Base-by-base conservation (phyloP, 1,140 invertebrate species). In the Neodiprion pinetum region DNA sequence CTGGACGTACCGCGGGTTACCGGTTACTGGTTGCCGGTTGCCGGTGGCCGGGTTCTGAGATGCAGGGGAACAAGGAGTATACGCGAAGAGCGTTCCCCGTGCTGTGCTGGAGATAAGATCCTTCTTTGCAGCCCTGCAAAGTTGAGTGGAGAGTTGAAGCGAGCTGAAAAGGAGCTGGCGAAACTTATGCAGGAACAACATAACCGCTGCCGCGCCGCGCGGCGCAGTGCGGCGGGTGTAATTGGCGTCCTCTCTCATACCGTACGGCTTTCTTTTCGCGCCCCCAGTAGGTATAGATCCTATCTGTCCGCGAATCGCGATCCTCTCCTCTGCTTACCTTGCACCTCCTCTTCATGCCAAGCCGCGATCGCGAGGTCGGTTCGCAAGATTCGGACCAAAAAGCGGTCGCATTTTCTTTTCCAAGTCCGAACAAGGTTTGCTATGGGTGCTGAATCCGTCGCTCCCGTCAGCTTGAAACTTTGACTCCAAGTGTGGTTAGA, bases 301-400 rank as follows among this genome's bases (percentile, higher is more conserved):
- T 83, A 83, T 83, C 81, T 49, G 50, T 14, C 23, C 28, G 28
- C 75, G 82, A 69, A 83, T 83, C 82, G 82, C 82, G 81, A 83
- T 83, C 76, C 82, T 82, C 80, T 80, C 82, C 80, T 79, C 80
- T 73, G 76, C 28, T 40, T 40, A 40, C 28, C 28, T 40, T 40
- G 28, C 28, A 1, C 28, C 28, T 5, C 28, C 28, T 77, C 76
- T 70, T 72, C 75, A 28, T 21, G 68, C 80, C 75, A 70, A 71
- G 74, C 48, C 71, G 47, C 67, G 69, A 47, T 50, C 75, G 17
- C 75, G 71, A 73, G 28, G 28, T 40, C 28, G 28, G 28, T 40
- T 40, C 28, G 28, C 28, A 40, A 40, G 28, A 40, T 40, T 40
- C 28, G 28, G 28, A 40, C 28, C 28, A 40, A 40, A 40, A 40